phyloP scores from a whole-genome alignment of 92 coral and sea anemone genomes.

The Ricordea florida region DNA sequence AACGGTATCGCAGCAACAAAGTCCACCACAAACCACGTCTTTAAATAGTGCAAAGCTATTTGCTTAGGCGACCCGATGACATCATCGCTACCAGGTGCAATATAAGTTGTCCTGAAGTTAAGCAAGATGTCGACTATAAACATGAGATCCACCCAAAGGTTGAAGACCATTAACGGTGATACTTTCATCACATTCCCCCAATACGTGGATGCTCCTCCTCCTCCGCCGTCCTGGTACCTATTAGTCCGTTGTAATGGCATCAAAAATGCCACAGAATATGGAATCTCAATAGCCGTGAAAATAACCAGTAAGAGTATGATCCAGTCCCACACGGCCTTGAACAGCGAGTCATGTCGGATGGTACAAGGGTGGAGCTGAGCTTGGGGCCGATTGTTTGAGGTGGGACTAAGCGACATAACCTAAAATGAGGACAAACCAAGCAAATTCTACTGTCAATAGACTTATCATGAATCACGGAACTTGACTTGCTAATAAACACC shows the following conservation, averaged over 20 bases:
- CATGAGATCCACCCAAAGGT: constrained; percentile 89
- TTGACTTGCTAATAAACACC: too few species aligned
- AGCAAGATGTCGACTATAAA: constrained; percentile 87
- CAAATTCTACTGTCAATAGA: too few species aligned
- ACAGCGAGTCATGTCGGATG: constrained; percentile 89
- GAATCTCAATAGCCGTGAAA: constrained; percentile 97
- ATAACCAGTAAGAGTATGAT: constrained; percentile 81
- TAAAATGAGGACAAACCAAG: constrained; percentile 9
- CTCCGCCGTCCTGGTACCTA: neutral
- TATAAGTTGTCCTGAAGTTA: constrained; percentile 92
- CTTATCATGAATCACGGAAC: too few species aligned
- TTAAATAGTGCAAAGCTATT: constrained; percentile 88
- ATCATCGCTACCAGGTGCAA: constrained; percentile 57
- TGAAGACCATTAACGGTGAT: constrained; percentile 55
- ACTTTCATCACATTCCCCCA: constrained; percentile 12
- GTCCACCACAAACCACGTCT: constrained; percentile 94
- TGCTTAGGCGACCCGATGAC: constrained; percentile 76
- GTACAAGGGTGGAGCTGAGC: constrained; percentile 78
- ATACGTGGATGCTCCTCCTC: too few species aligned
- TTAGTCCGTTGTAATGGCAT: constrained; percentile 33
- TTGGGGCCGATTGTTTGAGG: constrained; percentile 74
- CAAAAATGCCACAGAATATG: constrained; percentile 86
- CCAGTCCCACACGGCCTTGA: constrained; percentile 99
- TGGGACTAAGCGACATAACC: constrained; percentile 97
- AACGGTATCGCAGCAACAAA: constrained; percentile 96